Percentiles rank a stretch among this genome's conserved stretches.
Evolutionary conservation across 2,113 vertebrate species (phyloP).

Genomic region (Phrynosoma platyrhinos): DNA sequence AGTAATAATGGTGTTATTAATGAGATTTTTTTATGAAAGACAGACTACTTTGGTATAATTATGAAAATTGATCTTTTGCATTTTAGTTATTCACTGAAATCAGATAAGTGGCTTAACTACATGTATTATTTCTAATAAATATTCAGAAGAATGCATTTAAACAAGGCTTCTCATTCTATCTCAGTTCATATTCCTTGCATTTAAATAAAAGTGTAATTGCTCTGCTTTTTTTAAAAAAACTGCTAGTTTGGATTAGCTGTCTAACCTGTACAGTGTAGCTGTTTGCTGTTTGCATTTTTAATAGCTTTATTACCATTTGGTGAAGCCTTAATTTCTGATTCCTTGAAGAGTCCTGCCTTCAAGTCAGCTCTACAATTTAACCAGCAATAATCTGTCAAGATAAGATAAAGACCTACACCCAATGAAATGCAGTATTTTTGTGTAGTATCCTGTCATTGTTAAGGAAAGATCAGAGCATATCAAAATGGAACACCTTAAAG

Average conservation of each 20-base stretch:
- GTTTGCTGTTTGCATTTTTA: conserved; percentile 90
- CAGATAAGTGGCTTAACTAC: conserved; percentile 90
- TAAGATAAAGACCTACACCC: conserved; percentile 80
- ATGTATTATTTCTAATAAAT: conserved; percentile 94
- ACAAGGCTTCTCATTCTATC: conserved; percentile 87
- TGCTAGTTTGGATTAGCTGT: conserved; percentile 89
- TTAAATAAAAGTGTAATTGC: conserved; percentile 92
- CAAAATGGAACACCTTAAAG: conserved; percentile 83
- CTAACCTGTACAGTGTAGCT: conserved; percentile 84
- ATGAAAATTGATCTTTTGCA: conserved; percentile 91
- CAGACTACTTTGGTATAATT: conserved; percentile 88
- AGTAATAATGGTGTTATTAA: conserved; percentile 89
- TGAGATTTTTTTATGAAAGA: conserved; percentile 89
- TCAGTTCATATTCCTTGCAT: conserved; percentile 87
- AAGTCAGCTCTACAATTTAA: conserved; percentile 86
- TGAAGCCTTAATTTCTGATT: conserved; percentile 88
- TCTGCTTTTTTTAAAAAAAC: conserved; percentile 84
- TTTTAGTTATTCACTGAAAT: conserved; percentile 89
- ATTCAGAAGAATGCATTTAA: conserved; percentile 91
- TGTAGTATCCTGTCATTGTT: conserved; percentile 83
- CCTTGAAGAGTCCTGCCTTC: conserved; percentile 85
- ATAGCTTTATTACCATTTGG: conserved; percentile 89
- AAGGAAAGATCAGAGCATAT: conserved; percentile 78
- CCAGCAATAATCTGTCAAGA: conserved; percentile 86
- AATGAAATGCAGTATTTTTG: conserved; percentile 77